Conservation (phyloP, 2,797 vertebrate genomes). For the Karalla daura region DNA sequence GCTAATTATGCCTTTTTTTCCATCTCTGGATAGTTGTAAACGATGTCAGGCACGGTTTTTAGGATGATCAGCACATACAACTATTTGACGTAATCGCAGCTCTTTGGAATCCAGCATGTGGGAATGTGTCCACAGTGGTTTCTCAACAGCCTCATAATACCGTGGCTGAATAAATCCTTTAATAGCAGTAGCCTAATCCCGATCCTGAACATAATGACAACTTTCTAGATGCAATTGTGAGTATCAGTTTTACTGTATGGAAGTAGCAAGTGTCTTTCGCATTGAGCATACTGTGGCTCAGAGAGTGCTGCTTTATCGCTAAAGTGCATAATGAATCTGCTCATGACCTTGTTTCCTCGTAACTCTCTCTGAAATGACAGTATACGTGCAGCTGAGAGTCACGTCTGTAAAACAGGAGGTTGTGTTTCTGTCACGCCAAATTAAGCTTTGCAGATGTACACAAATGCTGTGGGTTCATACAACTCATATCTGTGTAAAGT, state of each 20-base stretch:
- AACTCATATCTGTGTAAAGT: conserved; percentile 45
- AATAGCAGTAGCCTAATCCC: conserved; percentile 46
- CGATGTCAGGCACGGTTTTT: conserved; percentile 12
- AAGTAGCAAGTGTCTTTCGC: conserved; percentile 17
- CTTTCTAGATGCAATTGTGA: conserved; percentile 32
- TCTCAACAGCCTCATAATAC: conserved; percentile 18
- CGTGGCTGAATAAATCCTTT: conserved; percentile 53
- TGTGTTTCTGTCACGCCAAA: conserved; percentile 19
- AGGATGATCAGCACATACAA: conserved; percentile 16
- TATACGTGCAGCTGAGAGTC: conserved; percentile 22
- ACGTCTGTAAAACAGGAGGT: conserved; percentile 18
- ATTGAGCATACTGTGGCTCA: conserved; percentile 25
- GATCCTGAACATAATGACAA: conserved; percentile 47
- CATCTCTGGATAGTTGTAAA: conserved; percentile 1
- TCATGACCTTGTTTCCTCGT: conserved; percentile 63
- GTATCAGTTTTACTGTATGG: conserved; percentile 15
- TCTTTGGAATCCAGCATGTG: conserved; percentile 21
- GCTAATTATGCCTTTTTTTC: background rate
- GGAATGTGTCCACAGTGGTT: conserved; percentile 39
- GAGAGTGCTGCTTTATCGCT: conserved; percentile 28
- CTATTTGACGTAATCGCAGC: conserved; percentile 24
- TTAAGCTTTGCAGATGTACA: conserved; percentile 21
- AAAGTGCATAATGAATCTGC: conserved; percentile 52
- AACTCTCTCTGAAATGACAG: conserved; percentile 52
- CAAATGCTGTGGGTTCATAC: conserved; percentile 25